Evolutionary conservation across 2,888 invertebrate genomes (phyloP).

Genomic region (Cephus pulcher): DNA sequence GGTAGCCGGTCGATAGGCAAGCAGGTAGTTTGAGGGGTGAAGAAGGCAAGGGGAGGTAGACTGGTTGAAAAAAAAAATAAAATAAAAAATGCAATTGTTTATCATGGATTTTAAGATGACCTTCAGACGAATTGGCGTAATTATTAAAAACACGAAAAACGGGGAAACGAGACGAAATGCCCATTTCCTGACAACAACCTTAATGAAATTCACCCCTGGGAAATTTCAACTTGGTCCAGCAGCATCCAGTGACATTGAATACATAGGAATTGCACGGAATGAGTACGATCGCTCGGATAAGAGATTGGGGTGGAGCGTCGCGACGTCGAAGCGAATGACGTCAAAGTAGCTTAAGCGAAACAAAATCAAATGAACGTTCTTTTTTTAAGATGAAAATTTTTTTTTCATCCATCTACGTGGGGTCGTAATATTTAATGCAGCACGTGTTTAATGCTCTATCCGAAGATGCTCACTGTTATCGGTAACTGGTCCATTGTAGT

Average conservation of each 20-base stretch:
- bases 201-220: too few species aligned
- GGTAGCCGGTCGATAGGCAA: not conserved
- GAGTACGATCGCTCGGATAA: not conserved
- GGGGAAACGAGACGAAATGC: too few species aligned
- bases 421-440: not conserved
- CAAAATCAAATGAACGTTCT: not conserved
- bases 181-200: too few species aligned
- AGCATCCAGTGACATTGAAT: not conserved
- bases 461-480: slow-evolving; percentile 29
- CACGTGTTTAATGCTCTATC: slow-evolving; percentile 18
- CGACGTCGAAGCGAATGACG: not conserved
- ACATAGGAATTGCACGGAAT: not conserved
- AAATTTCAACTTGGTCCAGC: not conserved
- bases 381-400: not conserved
- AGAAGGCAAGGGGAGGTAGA: not conserved
- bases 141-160: too few species aligned
- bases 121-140: too few species aligned
- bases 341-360: not conserved
- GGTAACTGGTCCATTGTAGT: not conserved
- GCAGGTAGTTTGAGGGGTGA: not conserved
- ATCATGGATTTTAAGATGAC: too few species aligned
- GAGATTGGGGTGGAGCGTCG: not conserved
- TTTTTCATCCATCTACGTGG: not conserved
- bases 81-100: not conserved
- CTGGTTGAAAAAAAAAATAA: not conserved